A percentile compares a stretch with the other conserved stretches of the same genome.
Conservation (phyloP, 2,888 invertebrate genomes). For the Melieria crassipennis region DNA sequence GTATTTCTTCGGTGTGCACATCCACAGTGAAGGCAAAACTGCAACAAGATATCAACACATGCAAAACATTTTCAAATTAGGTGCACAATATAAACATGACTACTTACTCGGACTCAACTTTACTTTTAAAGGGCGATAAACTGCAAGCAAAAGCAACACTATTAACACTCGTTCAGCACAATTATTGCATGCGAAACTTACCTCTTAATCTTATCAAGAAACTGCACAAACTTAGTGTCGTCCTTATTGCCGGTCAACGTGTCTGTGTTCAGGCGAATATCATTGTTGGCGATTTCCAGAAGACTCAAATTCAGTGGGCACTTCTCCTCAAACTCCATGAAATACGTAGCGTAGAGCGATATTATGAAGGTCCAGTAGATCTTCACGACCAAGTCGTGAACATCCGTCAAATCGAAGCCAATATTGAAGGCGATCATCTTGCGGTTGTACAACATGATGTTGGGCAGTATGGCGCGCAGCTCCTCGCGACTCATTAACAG, state of each 20-base stretch:
- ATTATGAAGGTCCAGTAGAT: constrained; percentile 64
- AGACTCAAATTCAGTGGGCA: constrained; percentile 53
- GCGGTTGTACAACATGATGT: constrained; percentile 62
- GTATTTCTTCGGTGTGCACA: constrained; percentile 56
- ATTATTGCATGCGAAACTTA: constrained; percentile 26
- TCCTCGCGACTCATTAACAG: constrained; percentile 60
- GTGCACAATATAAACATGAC: neutral
- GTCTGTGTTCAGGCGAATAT: constrained; percentile 56
- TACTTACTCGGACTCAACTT: constrained; percentile 54
- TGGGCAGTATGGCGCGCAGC: constrained; percentile 59
- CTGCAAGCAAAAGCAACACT: constrained; percentile 40
- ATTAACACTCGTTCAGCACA: no score
- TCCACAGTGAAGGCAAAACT: constrained; percentile 45
- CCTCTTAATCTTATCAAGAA: constrained; percentile 56
- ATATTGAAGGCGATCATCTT: constrained; percentile 59
- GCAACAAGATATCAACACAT: constrained; percentile 5
- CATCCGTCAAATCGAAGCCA: constrained; percentile 56
- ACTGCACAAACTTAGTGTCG: constrained; percentile 61
- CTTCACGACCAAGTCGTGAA: constrained; percentile 62
- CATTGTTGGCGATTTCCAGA: constrained; percentile 58
- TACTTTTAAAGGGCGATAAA: constrained; percentile 56
- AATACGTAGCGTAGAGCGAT: constrained; percentile 62
- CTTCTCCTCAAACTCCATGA: constrained; percentile 57
- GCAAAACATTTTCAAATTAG: neutral
- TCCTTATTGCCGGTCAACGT: constrained; percentile 58